Evolutionary conservation across 2,888 invertebrate genomes (phyloP), one percentile per base, ranked within the genome.

Genomic region (Rhamnusium bicolor): DNA sequence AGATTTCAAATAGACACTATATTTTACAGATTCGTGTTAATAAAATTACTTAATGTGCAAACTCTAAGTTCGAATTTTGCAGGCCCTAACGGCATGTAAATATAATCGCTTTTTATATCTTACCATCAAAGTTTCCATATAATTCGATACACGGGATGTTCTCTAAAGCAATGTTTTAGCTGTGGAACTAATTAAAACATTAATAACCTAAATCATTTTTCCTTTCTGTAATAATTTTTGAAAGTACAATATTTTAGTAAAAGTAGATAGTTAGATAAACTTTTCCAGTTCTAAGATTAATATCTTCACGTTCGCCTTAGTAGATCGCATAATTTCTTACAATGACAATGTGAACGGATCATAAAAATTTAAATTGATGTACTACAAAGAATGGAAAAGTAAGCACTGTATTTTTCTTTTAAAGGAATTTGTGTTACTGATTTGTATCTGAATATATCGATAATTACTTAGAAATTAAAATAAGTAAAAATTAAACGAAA

Each of bases 291-390:
- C n/a, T n/a, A 18, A 58, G 58, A 58, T 58, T 32, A 18, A 32
- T 58, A 58, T 58, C 58, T 58, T 32, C 58, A 19, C 16, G 18
- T 58, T 58, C 32, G 58, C 32, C 58, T 16, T 18, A 32, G 32
- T 58, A 29, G 29, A 32, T 58, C 58, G 16, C 32, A 32, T 58
- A 8, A 32, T 32, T 58, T 58, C 12, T 12, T 58, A 58, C 32
- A 58, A 58, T 58, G 32, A 58, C 58, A 12, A 16, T 32, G 21
- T 18, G 54, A 58, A 32, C 12, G 32, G 10, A 58, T n/a, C 32
- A 32, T 53, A 58, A 32, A 58, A 32, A 19, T 10, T 51, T 16
- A 8, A 27, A 56, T 27, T 56, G 14, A 27, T 32, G 10, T 18
- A 5, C 21, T 32, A 32, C 32, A 58, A 18, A 58, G 40, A n/a